A percentile compares a stretch with the other conserved stretches of the same genome.
These are phyloP conservation scores for Aphaenogaster floridana DNA, from an alignment of 1,140 invertebrate genomes.

Conservation along the genomic window DNA sequence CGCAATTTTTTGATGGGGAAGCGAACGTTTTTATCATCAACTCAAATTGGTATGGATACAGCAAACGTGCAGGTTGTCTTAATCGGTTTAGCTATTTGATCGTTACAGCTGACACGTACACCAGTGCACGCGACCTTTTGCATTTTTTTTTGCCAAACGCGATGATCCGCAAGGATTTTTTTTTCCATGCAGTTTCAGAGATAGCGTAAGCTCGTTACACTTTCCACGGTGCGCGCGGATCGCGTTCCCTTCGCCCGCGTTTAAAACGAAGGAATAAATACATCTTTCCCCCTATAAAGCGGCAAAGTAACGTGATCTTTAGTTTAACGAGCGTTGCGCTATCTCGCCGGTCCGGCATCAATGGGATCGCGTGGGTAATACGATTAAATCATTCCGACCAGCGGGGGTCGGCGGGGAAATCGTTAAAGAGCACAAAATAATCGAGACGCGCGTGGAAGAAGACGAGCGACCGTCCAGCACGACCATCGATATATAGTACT, in stretches of 20 bases:
- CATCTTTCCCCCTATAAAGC: neutral
- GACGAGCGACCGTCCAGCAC: neutral
- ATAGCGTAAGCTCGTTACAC: slow-evolving; percentile 37
- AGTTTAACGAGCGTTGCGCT: neutral
- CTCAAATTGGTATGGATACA: slow-evolving; percentile 37
- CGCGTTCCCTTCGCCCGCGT: slow-evolving; percentile 8
- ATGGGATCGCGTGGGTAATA: slow-evolving; percentile 34
- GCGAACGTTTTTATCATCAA: slow-evolving; percentile 26
- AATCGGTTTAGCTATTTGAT: slow-evolving; percentile 52
- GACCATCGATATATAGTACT: neutral
- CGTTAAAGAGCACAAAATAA: slow-evolving; percentile 47
- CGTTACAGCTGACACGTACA: slow-evolving; percentile 22
- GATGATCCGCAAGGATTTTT: slow-evolving; percentile 36
- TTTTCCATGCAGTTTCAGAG: neutral
- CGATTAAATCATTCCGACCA: slow-evolving; percentile 35
- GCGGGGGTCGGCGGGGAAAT: neutral
- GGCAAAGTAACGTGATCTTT: slow-evolving; percentile 26
- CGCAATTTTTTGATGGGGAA: slow-evolving; percentile 24
- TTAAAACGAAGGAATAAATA: slow-evolving; percentile 36
- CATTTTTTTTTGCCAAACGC: slow-evolving; percentile 45
- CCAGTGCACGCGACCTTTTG: slow-evolving; percentile 5
- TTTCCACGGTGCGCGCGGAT: neutral
- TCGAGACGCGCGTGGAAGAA: neutral
- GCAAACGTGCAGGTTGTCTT: slow-evolving; percentile 21
- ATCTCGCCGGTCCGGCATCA: slow-evolving; percentile 13